Conservation (phyloP, 2,888 invertebrate genomes). For the Byasa hedistus region DNA sequence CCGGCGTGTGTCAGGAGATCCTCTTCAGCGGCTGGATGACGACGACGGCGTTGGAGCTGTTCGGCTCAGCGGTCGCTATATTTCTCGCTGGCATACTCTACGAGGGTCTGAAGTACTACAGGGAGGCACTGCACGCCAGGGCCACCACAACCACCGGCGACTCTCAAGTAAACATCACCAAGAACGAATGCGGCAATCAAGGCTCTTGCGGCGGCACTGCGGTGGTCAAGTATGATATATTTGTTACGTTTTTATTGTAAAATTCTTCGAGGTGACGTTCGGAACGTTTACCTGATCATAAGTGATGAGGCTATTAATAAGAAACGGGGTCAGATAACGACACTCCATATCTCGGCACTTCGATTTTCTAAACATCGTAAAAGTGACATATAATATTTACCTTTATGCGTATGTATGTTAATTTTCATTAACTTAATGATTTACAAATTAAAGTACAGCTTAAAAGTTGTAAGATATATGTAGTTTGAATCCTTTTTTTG, state of each 20-base stretch:
- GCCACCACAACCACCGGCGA: constrained; percentile 54
- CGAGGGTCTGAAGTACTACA: constrained; percentile 94
- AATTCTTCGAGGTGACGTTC: no score
- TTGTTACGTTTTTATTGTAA: neutral
- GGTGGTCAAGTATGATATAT: constrained; percentile 60
- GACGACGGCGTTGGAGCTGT: constrained; percentile 84
- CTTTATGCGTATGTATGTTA: no score
- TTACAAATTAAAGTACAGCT: no score
- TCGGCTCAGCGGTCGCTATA: constrained; percentile 93
- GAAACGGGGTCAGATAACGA: no score
- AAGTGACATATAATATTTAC: no score
- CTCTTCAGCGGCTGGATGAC: constrained; percentile 91
- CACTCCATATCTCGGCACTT: no score
- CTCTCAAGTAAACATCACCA: constrained; percentile 72
- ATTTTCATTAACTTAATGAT: no score
- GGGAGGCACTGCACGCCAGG: constrained; percentile 69
- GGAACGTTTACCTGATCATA: no score
- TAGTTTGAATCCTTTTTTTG: no score
- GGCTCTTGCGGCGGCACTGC: constrained; percentile 60
- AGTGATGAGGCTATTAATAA: no score
- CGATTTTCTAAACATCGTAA: no score
- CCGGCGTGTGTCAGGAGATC: constrained; percentile 87
- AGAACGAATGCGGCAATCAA: constrained; percentile 69
- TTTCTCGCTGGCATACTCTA: constrained; percentile 95
- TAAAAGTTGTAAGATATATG: no score